These are phyloP conservation scores for Microcebus jonahi DNA, from an alignment of 2,113 vertebrate genomes.

Conservation along the genomic window DNA sequence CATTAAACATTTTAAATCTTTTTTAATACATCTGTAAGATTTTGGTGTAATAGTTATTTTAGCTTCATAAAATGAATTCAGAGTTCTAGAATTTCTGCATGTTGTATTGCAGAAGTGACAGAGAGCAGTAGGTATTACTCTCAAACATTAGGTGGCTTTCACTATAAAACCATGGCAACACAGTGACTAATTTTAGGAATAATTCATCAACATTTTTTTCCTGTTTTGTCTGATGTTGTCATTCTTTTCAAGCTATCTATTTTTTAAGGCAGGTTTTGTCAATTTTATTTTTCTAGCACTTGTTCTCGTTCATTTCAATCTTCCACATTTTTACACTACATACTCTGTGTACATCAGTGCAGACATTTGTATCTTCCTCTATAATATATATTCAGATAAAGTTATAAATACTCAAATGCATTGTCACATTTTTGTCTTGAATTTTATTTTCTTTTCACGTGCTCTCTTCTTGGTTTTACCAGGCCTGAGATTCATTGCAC, in stretches of 20 bases:
- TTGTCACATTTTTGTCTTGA: not conserved
- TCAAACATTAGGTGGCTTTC: not conserved
- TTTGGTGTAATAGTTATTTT: not conserved
- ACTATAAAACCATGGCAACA: not conserved
- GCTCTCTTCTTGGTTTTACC: not conserved
- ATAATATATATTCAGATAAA: not conserved
- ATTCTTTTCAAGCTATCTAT: not conserved
- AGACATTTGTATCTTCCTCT: not conserved
- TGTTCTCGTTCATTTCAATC: not conserved
- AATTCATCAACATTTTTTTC: not conserved
- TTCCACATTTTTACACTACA: not conserved
- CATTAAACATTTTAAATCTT: not conserved
- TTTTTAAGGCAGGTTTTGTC: not conserved
- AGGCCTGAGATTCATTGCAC: not conserved
- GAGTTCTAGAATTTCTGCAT: not conserved
- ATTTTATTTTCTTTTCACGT: not conserved
- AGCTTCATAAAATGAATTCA: not conserved
- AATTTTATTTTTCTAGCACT: conserved; percentile 24
- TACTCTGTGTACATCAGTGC: not conserved
- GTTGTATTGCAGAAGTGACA: not conserved
- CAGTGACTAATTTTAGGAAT: not conserved
- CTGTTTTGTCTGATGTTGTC: not conserved
- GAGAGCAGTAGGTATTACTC: not conserved
- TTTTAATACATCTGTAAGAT: not conserved
- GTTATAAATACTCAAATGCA: not conserved